phyloP scores from a whole-genome alignment of 2,888 invertebrate species.

The Stictocephala bisonia region DNA sequence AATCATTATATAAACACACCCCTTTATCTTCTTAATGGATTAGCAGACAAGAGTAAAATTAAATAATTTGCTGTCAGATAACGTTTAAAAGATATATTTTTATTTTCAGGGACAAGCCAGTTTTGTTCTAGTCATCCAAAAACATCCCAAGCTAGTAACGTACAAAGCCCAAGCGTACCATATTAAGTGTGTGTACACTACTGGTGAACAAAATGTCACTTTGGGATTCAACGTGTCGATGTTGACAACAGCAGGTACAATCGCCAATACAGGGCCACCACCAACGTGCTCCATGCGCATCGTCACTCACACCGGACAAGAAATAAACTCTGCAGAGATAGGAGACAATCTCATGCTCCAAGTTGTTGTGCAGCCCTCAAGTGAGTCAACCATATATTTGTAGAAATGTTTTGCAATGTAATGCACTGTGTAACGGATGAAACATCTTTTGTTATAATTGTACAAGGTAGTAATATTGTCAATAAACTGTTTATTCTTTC shows the following conservation, averaged over 20 bases:
- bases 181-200: constrained; percentile 95
- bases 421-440: no score
- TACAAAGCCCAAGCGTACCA: constrained; percentile 96
- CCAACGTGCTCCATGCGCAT: constrained; percentile 94
- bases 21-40: no score
- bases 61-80: no score
- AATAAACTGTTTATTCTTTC: no score
- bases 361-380: constrained; percentile 82
- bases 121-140: constrained; percentile 94
- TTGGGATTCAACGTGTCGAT: constrained; percentile 95
- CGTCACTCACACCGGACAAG: constrained; percentile 85
- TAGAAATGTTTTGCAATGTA: no score
- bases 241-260: constrained; percentile 94
- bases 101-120: constrained; percentile 88
- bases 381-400: constrained; percentile 65
- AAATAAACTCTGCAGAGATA: constrained; percentile 91
- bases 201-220: constrained; percentile 92
- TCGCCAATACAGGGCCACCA: constrained; percentile 94
- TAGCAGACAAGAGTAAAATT: no score
- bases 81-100: no score
- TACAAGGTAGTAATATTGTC: no score
- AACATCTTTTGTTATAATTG: no score
- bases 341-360: constrained; percentile 89
- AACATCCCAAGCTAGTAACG: constrained; percentile 95
- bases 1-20: neutral